Base-by-base conservation (phyloP, 2,113 vertebrate genomes). In the Cebidichthys violaceus region DNA sequence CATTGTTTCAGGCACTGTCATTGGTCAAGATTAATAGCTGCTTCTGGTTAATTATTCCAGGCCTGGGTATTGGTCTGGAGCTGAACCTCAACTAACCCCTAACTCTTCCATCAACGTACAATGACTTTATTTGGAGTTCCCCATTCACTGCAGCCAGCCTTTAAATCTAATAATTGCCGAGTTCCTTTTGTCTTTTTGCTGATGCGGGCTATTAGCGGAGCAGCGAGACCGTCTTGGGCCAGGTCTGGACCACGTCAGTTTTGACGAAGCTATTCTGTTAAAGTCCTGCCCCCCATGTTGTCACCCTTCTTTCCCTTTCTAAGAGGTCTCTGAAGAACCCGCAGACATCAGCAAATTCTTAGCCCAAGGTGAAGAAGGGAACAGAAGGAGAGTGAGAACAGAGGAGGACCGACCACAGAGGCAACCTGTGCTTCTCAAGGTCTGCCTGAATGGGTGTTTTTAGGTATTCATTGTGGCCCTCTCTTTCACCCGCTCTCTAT, bases 41-140 rank as follows among this genome's bases (percentile, higher is more conserved):
- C 81, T 78, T 88, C 88, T 92, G 93, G 95, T 95, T 96, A 95
- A 95, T 95, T 93, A 95, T 95, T 94, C 79, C 76, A 81, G 75
- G 67, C 62, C 77, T 77, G 75, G 31, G 50, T 75, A 85, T 93
- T 93, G 79, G 91, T 86, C 78, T 27, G 88, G 39, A 70, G 79
- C 86, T 95, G 93, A 94, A 92, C 93, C 92, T 88, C 81, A 77
- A 41, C 84, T 91, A 89, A 92, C 92, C 93, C 79, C 79, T 79
- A 50, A 43, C 86, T 86, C 81, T 69, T 84, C 74, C 85, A 91
- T 93, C 93, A 93, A 86, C 73, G 85, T 94, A 89, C 92, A 94
- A 94, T 93, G 90, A 93, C 89, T 91, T 88, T 77, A 87, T 92
- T 89, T 88, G 79, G 87, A 88, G 86, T 72, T 89, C 81, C 70